These are phyloP conservation scores for Pelecanoides urinatrix DNA, from an alignment of 2,113 vertebrate genomes.

Conservation along the genomic window DNA sequence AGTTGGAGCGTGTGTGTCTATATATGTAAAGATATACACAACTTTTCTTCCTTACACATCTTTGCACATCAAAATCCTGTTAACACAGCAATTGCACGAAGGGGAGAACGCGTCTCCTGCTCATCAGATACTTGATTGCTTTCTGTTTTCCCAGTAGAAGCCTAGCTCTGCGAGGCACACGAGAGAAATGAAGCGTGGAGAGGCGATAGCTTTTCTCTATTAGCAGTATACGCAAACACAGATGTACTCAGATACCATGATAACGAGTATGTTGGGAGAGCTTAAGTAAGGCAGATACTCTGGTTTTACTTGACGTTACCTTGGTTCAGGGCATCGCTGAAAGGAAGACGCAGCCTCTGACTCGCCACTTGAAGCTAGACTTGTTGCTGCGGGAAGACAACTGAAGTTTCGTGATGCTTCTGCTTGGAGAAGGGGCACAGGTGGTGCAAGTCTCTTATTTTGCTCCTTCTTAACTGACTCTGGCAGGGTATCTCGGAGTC, in stretches of 20 bases:
- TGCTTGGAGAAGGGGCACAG: not conserved
- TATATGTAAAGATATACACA: not conserved
- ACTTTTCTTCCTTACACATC: not conserved
- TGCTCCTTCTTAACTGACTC: not conserved
- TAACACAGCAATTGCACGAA: not conserved
- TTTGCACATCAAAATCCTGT: not conserved
- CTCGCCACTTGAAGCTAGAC: not conserved
- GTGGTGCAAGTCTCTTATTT: not conserved
- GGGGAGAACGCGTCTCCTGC: not conserved
- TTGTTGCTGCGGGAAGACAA: not conserved
- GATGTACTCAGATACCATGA: not conserved
- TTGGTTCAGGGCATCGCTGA: not conserved
- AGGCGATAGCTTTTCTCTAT: not conserved
- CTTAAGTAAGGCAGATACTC: not conserved
- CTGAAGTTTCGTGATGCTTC: fast-evolving
- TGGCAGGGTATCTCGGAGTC: not conserved
- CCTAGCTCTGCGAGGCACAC: not conserved
- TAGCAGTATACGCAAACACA: not conserved
- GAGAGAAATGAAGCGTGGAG: not conserved
- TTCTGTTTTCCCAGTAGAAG: not conserved
- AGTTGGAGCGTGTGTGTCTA: not conserved
- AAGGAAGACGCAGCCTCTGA: not conserved
- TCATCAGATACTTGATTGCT: not conserved
- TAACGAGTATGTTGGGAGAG: not conserved
- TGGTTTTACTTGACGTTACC: fast-evolving